phyloP scores from a whole-genome alignment of 1,140 invertebrate species.

The Drosophila sproati region DNA sequence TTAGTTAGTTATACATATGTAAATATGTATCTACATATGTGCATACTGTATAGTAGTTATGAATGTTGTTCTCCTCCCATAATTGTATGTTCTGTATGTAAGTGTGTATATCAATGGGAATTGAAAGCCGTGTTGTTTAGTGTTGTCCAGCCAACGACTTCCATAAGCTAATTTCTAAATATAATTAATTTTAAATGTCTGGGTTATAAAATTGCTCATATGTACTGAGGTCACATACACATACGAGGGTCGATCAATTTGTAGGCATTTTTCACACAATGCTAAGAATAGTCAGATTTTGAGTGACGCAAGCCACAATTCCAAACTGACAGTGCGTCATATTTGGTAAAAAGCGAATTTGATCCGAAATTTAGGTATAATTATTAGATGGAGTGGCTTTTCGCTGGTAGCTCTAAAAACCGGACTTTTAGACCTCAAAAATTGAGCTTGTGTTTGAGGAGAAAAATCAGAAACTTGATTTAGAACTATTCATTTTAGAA shows the following conservation, averaged over 20 bases:
- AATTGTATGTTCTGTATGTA: not conserved
- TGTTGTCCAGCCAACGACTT: constrained; percentile 50
- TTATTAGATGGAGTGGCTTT: too few relatives aligned
- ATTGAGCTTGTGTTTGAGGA: too few relatives aligned
- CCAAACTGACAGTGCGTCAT: too few relatives aligned
- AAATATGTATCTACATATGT: not conserved
- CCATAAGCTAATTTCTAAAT: constrained; percentile 52
- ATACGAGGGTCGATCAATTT: constrained; percentile 18
- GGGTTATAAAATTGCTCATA: constrained; percentile 74
- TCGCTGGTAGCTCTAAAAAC: too few relatives aligned
- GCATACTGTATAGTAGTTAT: not conserved
- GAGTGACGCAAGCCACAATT: not conserved
- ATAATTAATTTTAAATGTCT: constrained; percentile 70
- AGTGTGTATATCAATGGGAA: constrained; percentile 15
- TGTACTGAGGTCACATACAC: constrained; percentile 54
- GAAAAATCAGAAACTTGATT: too few relatives aligned
- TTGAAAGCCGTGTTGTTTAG: constrained; percentile 4
- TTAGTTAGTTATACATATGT: constrained; percentile 10
- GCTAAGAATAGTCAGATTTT: not conserved
- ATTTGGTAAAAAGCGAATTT: too few relatives aligned
- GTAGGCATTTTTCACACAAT: not conserved
- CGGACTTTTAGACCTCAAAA: too few relatives aligned
- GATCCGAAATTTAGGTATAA: too few relatives aligned
- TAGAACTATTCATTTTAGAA: too few relatives aligned
- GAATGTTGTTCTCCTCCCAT: constrained; percentile 6